phyloP scores from a whole-genome alignment of 2,888 invertebrate genomes.

The Cephonodes hylas region DNA sequence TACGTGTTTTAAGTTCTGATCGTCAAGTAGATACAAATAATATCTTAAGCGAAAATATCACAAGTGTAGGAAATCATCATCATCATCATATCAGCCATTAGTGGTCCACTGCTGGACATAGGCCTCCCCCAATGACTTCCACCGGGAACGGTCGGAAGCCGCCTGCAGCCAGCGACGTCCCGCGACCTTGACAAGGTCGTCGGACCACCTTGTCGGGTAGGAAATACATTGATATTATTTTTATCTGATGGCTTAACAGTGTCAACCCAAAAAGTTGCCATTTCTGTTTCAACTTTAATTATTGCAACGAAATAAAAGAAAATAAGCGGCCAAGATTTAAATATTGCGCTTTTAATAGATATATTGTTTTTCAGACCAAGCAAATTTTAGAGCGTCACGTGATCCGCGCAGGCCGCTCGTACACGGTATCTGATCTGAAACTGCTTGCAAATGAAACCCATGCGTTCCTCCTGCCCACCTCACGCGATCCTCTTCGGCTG shows the following conservation, averaged over 20 bases:
- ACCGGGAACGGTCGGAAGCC: too few species aligned
- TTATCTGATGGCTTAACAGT: neutral
- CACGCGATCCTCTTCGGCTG: slow-evolving; percentile 86
- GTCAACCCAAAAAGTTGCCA: neutral
- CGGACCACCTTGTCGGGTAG: too few species aligned
- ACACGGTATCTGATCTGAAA: slow-evolving; percentile 89
- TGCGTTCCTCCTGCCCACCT: slow-evolving; percentile 85
- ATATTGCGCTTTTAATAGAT: neutral
- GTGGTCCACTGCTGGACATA: too few species aligned
- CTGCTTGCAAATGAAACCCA: slow-evolving; percentile 85
- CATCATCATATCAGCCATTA: too few species aligned
- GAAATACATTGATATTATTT: neutral
- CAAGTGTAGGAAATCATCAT: too few species aligned
- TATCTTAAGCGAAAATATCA: too few species aligned
- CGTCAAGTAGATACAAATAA: neutral
- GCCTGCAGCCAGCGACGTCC: too few species aligned
- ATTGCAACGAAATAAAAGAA: neutral
- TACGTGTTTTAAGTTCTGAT: neutral
- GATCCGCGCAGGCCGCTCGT: slow-evolving; percentile 88
- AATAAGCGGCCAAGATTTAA: neutral
- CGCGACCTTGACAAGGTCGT: too few species aligned
- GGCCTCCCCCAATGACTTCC: too few species aligned
- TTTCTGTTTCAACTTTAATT: neutral
- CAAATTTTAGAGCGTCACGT: slow-evolving; percentile 94
- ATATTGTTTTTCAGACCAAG: slow-evolving; percentile 82